Conservation (phyloP, 2,797 vertebrate species). For the Myotis planiceps region DNA sequence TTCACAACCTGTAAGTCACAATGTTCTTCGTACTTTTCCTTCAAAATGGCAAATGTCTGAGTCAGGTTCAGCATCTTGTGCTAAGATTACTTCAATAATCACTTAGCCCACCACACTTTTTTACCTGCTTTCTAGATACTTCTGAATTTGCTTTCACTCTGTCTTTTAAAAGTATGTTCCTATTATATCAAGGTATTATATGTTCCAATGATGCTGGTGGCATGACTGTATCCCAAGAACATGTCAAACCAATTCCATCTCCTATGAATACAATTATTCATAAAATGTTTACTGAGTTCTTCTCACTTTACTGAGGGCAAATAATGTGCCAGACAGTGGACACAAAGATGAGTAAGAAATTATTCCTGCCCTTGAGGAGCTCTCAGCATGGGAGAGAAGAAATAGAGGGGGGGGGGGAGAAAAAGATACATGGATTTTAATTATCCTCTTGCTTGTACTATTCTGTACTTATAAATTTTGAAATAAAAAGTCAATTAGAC, state of each 20-base stretch:
- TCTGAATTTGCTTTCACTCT: background rate
- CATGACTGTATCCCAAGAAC: background rate
- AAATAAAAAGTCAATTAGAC: background rate
- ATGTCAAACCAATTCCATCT: background rate
- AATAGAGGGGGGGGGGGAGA: no score
- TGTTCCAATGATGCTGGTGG: background rate
- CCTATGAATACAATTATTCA: background rate
- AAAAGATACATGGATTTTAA: background rate
- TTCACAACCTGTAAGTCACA: background rate
- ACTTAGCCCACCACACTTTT: background rate
- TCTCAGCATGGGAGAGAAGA: background rate
- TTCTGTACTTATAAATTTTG: background rate
- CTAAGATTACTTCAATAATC: background rate
- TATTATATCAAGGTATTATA: background rate
- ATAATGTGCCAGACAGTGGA: background rate
- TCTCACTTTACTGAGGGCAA: background rate
- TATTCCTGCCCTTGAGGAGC: background rate
- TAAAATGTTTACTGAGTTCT: background rate
- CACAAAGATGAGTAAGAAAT: background rate
- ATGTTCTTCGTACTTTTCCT: background rate
- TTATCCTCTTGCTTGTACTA: background rate
- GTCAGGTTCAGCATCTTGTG: background rate
- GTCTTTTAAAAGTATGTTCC: background rate
- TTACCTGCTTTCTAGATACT: background rate
- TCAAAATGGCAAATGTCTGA: background rate